phyloP scores from a whole-genome alignment of 2,797 vertebrate genomes.

The Tolypeutes matacus region DNA sequence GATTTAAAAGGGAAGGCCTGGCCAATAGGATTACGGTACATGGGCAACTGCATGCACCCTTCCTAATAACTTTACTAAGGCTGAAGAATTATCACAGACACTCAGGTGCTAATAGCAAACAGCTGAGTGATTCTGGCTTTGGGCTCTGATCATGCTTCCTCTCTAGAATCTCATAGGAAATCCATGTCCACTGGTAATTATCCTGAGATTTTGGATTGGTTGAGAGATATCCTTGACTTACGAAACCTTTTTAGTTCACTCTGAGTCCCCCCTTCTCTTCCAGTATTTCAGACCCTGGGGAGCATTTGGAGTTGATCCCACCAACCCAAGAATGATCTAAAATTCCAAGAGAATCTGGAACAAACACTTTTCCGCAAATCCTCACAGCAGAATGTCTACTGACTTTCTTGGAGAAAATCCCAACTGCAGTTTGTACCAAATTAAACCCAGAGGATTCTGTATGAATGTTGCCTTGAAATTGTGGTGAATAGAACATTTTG shows the following conservation, averaged over 20 bases:
- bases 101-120: not conserved
- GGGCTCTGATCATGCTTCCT: not conserved
- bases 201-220: not conserved
- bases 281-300: not conserved
- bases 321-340: not conserved
- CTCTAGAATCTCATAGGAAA: slow-evolving; percentile 27
- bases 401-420: slow-evolving; percentile 59
- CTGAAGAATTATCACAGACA: not conserved
- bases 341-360: slow-evolving; percentile 40
- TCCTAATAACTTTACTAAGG: not conserved
- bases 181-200: not conserved
- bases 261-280: not conserved
- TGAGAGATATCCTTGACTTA: not conserved
- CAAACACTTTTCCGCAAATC: slow-evolving; percentile 9
- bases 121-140: not conserved
- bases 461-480: slow-evolving; percentile 52
- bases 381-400: not conserved
- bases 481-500: slow-evolving; percentile 55
- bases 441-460: slow-evolving; percentile 61
- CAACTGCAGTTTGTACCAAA: slow-evolving; percentile 60
- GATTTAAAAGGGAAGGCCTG: not conserved
- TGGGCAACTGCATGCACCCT: not conserved
- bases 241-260: not conserved
- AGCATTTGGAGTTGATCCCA: not conserved
- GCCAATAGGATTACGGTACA: not conserved